Conservation (phyloP, 2,113 vertebrate genomes). For the Sceloporus undulatus region DNA sequence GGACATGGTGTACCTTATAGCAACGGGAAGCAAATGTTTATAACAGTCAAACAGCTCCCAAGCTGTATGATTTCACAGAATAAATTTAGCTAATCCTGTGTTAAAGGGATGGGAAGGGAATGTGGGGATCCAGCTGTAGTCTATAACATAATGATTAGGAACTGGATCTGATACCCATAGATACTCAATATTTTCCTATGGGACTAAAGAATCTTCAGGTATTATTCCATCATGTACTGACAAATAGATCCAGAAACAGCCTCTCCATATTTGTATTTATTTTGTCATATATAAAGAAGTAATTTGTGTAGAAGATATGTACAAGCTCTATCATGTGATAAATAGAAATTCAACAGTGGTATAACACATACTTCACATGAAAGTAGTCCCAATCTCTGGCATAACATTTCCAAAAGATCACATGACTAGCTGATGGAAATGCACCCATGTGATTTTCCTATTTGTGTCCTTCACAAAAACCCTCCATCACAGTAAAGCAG, state of each 20-base stretch:
- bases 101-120: background rate
- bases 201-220: background rate
- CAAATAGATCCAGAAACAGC: background rate
- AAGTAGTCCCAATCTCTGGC: background rate
- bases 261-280: background rate
- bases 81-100: background rate
- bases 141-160: background rate
- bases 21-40: conserved; percentile 38
- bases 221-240: background rate
- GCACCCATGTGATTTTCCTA: background rate
- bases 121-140: background rate
- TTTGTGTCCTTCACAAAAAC: background rate
- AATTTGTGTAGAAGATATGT: background rate
- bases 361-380: too few relatives aligned
- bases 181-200: background rate
- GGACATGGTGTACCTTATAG: conserved; percentile 21
- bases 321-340: background rate
- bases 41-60: conserved; percentile 29
- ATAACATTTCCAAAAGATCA: background rate
- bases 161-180: background rate
- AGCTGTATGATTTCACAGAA: background rate
- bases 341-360: too few relatives aligned
- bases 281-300: background rate
- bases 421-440: background rate
- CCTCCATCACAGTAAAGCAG: background rate